Evolutionary conservation across 1,140 invertebrate genomes (phyloP).

Genomic region (Drosophila grimshawi): DNA sequence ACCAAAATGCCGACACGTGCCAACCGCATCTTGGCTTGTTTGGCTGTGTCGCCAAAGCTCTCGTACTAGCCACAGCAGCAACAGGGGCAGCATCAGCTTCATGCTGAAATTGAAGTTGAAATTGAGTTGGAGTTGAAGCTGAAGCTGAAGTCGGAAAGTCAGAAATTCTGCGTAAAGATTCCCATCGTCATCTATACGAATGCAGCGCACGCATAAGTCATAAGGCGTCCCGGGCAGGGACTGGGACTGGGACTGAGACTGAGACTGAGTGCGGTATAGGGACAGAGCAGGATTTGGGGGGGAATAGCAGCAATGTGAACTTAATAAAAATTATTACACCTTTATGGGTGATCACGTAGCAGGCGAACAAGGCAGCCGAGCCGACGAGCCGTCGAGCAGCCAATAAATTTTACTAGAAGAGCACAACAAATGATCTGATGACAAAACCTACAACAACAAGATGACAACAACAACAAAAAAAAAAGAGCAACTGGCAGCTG

Average conservation of each 20-base stretch:
- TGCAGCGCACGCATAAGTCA: constrained; percentile 78
- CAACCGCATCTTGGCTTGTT: constrained; percentile 12
- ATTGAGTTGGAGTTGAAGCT: constrained; percentile 4
- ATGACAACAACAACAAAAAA: constrained; percentile 3
- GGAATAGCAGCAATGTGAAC: constrained; percentile 40
- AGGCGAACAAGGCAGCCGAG: constrained; percentile 45
- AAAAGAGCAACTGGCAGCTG: constrained; percentile 26
- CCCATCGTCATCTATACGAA: constrained; percentile 53
- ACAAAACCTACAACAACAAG: constrained; percentile 21
- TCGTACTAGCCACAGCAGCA: constrained; percentile 5
- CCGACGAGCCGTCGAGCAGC: constrained; percentile 16
- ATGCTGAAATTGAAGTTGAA: constrained; percentile 16
- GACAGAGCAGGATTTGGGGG: neutral
- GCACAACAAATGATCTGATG: constrained; percentile 63
- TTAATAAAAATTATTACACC: constrained; percentile 83
- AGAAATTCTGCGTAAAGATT: constrained; percentile 75
- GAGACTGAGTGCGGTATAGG: neutral
- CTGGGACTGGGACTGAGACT: neutral
- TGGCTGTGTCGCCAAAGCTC: constrained; percentile 54
- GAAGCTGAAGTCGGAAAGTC: constrained; percentile 18
- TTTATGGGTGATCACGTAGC: constrained; percentile 82
- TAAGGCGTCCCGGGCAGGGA: constrained; percentile 40
- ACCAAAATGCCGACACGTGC: constrained; percentile 74
- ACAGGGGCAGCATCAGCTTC: constrained; percentile 18
- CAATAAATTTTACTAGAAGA: constrained; percentile 79